phyloP scores from a whole-genome alignment of 2,797 vertebrate species.

The Epinephelus coioides region DNA sequence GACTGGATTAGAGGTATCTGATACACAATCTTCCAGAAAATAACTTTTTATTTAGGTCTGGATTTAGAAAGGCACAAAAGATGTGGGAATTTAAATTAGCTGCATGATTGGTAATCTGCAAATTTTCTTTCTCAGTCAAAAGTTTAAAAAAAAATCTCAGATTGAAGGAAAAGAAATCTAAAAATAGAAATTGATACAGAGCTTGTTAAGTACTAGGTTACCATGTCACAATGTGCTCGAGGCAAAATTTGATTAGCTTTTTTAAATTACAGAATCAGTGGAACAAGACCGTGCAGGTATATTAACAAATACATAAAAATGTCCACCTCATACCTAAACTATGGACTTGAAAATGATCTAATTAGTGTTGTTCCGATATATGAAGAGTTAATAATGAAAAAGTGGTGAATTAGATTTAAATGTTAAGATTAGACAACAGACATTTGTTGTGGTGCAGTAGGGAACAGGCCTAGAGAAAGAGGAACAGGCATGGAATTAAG shows the following conservation, averaged over 20 bases:
- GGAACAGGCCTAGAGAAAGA: neutral
- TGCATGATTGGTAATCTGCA: neutral
- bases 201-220: slow-evolving; percentile 7
- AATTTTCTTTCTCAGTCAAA: neutral
- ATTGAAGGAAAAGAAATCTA: neutral
- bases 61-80: slow-evolving; percentile 64
- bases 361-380: neutral
- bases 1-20: slow-evolving; percentile 31
- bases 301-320: neutral
- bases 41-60: slow-evolving; percentile 16
- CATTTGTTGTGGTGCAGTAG: neutral
- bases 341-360: neutral
- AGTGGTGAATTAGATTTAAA: neutral
- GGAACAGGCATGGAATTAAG: neutral
- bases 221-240: neutral
- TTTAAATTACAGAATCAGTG: neutral
- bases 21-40: slow-evolving; percentile 41
- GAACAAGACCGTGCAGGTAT: neutral
- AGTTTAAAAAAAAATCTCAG: neutral
- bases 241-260: neutral
- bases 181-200: slow-evolving; percentile 8
- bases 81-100: slow-evolving; percentile 26
- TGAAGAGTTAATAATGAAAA: neutral
- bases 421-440: neutral
- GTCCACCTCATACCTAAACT: no score